phyloP scores from a whole-genome alignment of 2,888 invertebrate genomes.

The Phania funesta region DNA sequence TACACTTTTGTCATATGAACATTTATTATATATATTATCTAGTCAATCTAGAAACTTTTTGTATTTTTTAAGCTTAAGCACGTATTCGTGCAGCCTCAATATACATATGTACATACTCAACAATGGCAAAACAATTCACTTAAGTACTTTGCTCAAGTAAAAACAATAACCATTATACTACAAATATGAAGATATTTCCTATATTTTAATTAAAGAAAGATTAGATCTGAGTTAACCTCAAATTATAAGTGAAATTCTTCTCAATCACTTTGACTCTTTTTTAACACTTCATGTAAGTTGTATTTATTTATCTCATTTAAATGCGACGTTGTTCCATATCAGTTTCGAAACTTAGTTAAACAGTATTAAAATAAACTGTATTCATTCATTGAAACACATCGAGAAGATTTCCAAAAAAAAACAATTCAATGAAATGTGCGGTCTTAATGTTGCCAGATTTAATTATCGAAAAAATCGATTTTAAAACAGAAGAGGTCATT shows the following conservation, averaged over 20 bases:
- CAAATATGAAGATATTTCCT: neutral
- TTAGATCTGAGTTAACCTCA: constrained; percentile 2
- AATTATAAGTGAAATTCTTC: neutral
- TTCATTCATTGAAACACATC: neutral
- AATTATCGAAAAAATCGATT: too few species aligned
- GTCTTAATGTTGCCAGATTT: neutral
- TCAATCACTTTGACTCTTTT: neutral
- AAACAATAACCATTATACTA: neutral
- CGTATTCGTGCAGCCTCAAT: too few species aligned
- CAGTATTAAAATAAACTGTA: neutral
- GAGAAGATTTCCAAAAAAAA: neutral
- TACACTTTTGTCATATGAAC: too few species aligned
- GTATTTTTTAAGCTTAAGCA: too few species aligned
- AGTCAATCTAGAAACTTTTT: too few species aligned
- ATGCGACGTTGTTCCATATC: neutral
- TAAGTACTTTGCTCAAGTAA: neutral
- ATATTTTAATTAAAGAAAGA: constrained; percentile 12
- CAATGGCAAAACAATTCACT: neutral
- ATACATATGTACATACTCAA: too few species aligned
- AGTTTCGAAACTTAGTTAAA: neutral
- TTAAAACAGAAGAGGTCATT: too few species aligned
- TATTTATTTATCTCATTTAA: neutral
- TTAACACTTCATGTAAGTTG: neutral
- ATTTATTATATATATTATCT: too few species aligned
- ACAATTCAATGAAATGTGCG: neutral